Evolutionary conservation across 2,888 invertebrate genomes (phyloP), one percentile per base, ranked within the genome.

Genomic region (Drosophila putrida): DNA sequence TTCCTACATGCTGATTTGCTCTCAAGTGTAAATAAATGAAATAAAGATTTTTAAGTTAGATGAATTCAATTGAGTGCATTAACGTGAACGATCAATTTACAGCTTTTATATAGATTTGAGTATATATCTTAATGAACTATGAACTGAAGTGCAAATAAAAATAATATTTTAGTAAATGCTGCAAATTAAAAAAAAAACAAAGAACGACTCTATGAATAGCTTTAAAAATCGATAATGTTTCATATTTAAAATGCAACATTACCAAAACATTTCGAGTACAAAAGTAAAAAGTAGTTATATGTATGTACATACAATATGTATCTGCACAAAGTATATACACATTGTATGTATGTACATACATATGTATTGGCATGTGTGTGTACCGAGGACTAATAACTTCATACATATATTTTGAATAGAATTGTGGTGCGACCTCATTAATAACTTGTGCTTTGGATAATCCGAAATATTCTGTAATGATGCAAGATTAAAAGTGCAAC

Each of bases 181-280:
- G 46, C 46, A 27, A 33, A 39, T 27, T 47, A n/a, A 25, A 35
- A 55, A 73, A n/a, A 25, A 35, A 53, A 73, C 54, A 73, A 59
- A 54, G 28, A 47, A 51, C 44, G 25, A 65, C 39, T 4, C n/a
- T 44, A 4, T 44, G 41, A 44, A 46, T 28, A 71, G 39, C 50
- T 63, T 63, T 31, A 58, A 79, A 78, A 78, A 78, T 78, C 78
- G 67, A 78, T 78, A 78, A 11, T 63, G 65, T 57, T 66, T 63
- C 41, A 65, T 68, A 62, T 71, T 62, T 64, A 60, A 50, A 71
- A 51, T 58, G 39, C 55, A 39, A n/a, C 31, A 41, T 25, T 41
- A 20, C 13, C 46, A 60, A 44, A 66, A 54, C 58, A 55, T 54
- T 63, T 50, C 20, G 49, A 43, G 9, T 35, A n/a, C 38, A 33